A percentile compares a stretch with the other conserved stretches of the same genome.
These are phyloP conservation scores for Dreissena rostriformis DNA, from an alignment of 1,140 invertebrate genomes.

Conservation along the genomic window DNA sequence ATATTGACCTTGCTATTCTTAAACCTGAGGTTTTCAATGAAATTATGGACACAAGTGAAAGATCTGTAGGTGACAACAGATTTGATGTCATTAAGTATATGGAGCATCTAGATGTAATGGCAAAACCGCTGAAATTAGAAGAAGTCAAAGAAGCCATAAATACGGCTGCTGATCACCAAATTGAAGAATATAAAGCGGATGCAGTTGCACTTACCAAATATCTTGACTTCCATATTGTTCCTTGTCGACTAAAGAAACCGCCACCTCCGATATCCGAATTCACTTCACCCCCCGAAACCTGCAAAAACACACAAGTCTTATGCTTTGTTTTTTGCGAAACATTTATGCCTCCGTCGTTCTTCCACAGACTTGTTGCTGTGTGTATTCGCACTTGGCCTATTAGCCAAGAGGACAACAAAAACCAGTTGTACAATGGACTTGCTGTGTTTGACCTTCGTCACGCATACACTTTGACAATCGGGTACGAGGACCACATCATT, in stretches of 20 bases:
- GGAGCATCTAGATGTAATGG: slow-evolving; percentile 40
- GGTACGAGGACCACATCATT: slow-evolving; percentile 39
- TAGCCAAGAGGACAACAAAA: neutral
- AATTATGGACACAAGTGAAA: slow-evolving; percentile 23
- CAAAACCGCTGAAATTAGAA: slow-evolving; percentile 12
- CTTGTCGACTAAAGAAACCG: neutral
- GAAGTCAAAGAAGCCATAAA: neutral
- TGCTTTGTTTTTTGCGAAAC: slow-evolving; percentile 4
- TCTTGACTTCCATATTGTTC: slow-evolving; percentile 34
- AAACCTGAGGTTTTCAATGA: slow-evolving; percentile 18
- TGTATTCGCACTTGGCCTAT: slow-evolving; percentile 10
- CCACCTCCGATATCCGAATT: no score
- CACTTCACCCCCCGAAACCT: no score
- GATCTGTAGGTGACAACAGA: slow-evolving; percentile 15
- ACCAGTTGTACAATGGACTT: slow-evolving; percentile 25
- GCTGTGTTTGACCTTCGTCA: neutral
- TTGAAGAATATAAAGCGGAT: no score
- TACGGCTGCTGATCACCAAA: no score
- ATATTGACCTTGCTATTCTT: slow-evolving; percentile 25
- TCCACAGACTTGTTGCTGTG: slow-evolving; percentile 22
- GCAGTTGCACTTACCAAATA: no score
- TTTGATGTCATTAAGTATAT: slow-evolving; percentile 33
- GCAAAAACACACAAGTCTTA: neutral
- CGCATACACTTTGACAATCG: slow-evolving; percentile 5
- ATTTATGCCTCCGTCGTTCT: slow-evolving; percentile 41